A percentile compares a stretch with the other conserved stretches of the same genome.
These are phyloP conservation scores for Tetrax tetrax DNA, from an alignment of 2,113 vertebrate species.

Conservation along the genomic window DNA sequence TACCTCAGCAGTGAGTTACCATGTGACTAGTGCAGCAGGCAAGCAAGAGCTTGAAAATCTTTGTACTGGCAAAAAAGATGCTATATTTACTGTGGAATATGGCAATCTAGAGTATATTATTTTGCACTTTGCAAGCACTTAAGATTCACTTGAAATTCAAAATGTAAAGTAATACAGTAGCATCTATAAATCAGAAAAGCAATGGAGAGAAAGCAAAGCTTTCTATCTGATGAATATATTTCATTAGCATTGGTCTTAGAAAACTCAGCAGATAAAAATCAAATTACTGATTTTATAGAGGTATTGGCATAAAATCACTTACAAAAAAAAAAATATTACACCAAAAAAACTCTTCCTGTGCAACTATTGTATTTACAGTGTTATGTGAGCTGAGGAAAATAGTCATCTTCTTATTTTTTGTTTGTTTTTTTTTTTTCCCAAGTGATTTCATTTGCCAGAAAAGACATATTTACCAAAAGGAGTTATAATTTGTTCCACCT, in stretches of 20 bases:
- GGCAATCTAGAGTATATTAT: not conserved
- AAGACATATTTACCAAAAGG: not conserved
- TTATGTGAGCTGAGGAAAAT: not conserved
- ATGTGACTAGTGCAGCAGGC: not conserved
- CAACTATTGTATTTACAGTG: not conserved
- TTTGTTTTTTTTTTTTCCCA: not conserved
- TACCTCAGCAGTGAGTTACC: not conserved
- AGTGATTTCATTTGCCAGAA: not conserved
- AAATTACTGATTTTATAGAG: not conserved
- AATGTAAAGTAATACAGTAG: not conserved
- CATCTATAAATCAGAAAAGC: not conserved
- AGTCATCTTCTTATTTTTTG: accelerated
- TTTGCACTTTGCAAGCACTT: not conserved
- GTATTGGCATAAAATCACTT: not conserved
- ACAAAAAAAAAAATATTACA: not conserved
- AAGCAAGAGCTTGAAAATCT: not conserved
- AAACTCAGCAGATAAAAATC: not conserved
- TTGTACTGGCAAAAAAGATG: not conserved
- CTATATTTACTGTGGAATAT: not conserved
- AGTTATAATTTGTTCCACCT: not conserved
- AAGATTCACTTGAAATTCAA: not conserved
- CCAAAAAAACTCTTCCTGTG: not conserved
- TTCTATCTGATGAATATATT: not conserved
- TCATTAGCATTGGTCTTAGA: not conserved
- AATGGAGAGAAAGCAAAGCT: not conserved